phyloP scores from a whole-genome alignment of 2,113 vertebrate species.

The Embiotoca jacksoni region DNA sequence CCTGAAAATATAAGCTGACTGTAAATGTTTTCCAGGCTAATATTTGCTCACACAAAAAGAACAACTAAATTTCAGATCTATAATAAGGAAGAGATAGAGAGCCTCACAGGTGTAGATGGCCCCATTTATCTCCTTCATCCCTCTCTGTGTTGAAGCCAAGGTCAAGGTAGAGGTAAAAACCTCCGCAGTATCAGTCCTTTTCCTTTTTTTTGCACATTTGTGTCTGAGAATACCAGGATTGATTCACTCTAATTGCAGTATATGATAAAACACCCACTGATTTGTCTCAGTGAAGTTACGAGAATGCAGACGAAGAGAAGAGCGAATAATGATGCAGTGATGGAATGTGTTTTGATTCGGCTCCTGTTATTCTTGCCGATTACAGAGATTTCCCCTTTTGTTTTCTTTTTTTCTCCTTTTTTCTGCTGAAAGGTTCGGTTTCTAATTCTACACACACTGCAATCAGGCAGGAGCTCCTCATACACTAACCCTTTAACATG shows the following conservation, averaged over 20 bases:
- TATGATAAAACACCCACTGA: constrained; percentile 63
- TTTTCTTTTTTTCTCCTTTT: not conserved
- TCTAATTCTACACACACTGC: constrained; percentile 52
- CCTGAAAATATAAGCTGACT: too few relatives aligned
- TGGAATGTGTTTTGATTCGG: constrained; percentile 41
- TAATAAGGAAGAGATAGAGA: constrained; percentile 7
- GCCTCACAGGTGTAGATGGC: constrained; percentile 1
- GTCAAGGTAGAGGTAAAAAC: constrained; percentile 38
- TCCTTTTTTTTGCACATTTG: not conserved
- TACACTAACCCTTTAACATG: constrained; percentile 49
- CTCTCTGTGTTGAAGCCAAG: constrained; percentile 38
- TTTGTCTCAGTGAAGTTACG: constrained; percentile 57
- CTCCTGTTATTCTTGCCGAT: constrained; percentile 54
- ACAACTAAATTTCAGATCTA: not conserved
- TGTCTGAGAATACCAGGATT: constrained; percentile 59
- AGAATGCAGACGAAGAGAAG: constrained; percentile 37
- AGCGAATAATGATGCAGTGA: constrained; percentile 57
- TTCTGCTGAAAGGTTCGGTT: constrained; percentile 53
- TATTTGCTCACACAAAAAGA: too few relatives aligned
- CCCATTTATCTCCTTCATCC: constrained; percentile 29
- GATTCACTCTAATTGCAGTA: constrained; percentile 66
- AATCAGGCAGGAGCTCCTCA: constrained; percentile 27
- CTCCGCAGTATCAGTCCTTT: constrained; percentile 28
- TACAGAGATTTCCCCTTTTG: constrained; percentile 35
- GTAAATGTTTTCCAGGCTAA: too few relatives aligned